Base-by-base conservation (phyloP, 2,797 vertebrate genomes). In the Poliocrania exsul region DNA sequence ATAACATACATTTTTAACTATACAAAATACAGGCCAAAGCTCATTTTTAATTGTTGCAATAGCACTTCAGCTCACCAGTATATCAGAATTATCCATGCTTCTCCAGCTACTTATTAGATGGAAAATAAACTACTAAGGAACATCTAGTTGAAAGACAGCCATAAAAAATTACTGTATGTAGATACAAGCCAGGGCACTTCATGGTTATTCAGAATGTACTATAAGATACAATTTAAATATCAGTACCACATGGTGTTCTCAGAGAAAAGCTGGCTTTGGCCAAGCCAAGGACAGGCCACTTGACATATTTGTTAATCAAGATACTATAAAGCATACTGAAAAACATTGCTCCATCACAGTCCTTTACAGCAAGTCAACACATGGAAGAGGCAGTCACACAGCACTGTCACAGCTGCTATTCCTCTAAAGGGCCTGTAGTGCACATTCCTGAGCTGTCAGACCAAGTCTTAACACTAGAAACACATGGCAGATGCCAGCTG, bases 201-300 rank as follows among this genome's bases (percentile, higher is more conserved):
- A 35, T 19, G 17, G 18, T 35, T 58, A 53, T 70, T 64, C 38
- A 75, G 69, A 65, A 60, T 5, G 16, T 33, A 50, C 31, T 37
- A 11, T 14, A 42, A 64, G 47, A 29, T 51, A 54, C 6, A 28
- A 49, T 13, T 74, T 53, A 13, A 42, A 42, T 70, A 37, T 9
- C 1, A 4, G 16, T 53, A 64, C 44, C 58, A 51, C 14, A 20
- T 0, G 0, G 56, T 17, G 29, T 24, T 26, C 65, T 28, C 15
- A 65, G 51, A 54, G 50, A 49, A 83, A 79, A 73, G 14, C 23
- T 73, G 38, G 25, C 49, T 72, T 78, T 73, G 10, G 26, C 2
- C 2, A 54, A 51, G 46, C 35, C 70, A 38, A 84, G 49, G 24
- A 46, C 69, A 74, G 24, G 13, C 11, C 33, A 33, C 13, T 37